Evolutionary conservation across 2,797 vertebrate species (phyloP).

Genomic region (Myiotriccus ornatus): DNA sequence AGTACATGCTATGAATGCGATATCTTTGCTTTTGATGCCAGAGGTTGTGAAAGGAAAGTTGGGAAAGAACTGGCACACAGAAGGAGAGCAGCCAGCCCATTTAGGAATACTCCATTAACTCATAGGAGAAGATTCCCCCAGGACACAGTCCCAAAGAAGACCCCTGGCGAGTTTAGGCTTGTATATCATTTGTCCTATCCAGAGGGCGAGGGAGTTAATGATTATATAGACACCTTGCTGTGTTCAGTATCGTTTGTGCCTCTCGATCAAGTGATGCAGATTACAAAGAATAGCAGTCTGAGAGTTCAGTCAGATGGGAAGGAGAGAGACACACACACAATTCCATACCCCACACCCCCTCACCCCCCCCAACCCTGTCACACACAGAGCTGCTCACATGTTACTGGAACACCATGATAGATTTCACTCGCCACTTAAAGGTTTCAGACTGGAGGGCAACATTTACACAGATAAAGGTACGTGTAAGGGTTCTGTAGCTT

Average conservation of each 20-base stretch:
- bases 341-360: background rate
- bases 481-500: background rate
- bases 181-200: slow-evolving; percentile 65
- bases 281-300: slow-evolving; percentile 63
- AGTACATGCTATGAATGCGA: background rate
- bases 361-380: background rate
- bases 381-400: slow-evolving; percentile 34
- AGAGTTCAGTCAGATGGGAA: slow-evolving; percentile 47
- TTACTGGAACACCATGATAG: slow-evolving; percentile 46
- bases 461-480: slow-evolving; percentile 59
- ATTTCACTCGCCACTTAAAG: slow-evolving; percentile 59
- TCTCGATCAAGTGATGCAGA: slow-evolving; percentile 68
- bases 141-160: slow-evolving; percentile 64
- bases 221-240: slow-evolving; percentile 64
- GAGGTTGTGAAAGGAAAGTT: slow-evolving; percentile 60
- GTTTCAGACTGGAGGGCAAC: slow-evolving; percentile 46
- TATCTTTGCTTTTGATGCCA: slow-evolving; percentile 59
- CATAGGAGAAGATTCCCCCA: slow-evolving; percentile 63
- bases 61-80: slow-evolving; percentile 42
- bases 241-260: slow-evolving; percentile 57
- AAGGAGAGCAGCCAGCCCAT: slow-evolving; percentile 57
- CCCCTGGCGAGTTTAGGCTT: slow-evolving; percentile 64
- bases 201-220: slow-evolving; percentile 70
- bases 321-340: background rate
- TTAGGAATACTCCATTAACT: slow-evolving; percentile 65